phyloP scores from a whole-genome alignment of 1,140 invertebrate species.

The Diabrotica virgifera region DNA sequence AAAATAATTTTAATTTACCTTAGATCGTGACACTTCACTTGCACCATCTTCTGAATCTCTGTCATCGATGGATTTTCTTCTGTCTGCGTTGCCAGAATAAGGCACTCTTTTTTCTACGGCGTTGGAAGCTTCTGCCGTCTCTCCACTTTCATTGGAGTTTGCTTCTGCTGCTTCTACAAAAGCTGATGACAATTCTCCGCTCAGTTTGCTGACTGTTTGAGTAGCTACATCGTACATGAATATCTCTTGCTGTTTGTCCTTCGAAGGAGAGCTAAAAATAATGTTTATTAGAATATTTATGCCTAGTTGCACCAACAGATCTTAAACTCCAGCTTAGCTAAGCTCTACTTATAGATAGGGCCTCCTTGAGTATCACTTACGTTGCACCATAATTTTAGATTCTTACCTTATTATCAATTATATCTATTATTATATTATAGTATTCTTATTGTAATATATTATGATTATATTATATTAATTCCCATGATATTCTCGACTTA shows the following conservation, averaged over 20 bases:
- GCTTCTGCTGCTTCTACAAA: slow-evolving; percentile 82
- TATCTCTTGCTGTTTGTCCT: slow-evolving; percentile 67
- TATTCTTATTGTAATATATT: no score
- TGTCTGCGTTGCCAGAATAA: slow-evolving; percentile 26
- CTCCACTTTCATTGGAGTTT: slow-evolving; percentile 33
- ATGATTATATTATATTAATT: no score
- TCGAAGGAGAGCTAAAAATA: slow-evolving; percentile 50
- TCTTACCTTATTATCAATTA: no score
- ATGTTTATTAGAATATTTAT: not conserved
- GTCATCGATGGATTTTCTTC: not conserved
- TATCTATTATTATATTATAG: no score
- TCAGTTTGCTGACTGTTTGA: slow-evolving; percentile 64
- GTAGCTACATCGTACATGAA: slow-evolving; percentile 79
- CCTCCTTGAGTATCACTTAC: no score
- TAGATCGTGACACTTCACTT: slow-evolving; percentile 33
- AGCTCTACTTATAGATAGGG: no score
- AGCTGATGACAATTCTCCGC: slow-evolving; percentile 72
- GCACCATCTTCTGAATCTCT: slow-evolving; percentile 29
- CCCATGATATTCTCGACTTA: no score
- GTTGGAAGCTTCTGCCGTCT: slow-evolving; percentile 23
- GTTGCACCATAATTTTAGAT: no score
- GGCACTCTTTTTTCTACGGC: slow-evolving; percentile 35
- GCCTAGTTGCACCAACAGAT: no score
- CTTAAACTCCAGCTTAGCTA: no score
- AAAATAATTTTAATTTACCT: not conserved